Percentiles rank a stretch among this genome's conserved stretches.
These are phyloP conservation scores for Formica selysi DNA, from an alignment of 1,140 invertebrate species.

Conservation along the genomic window DNA sequence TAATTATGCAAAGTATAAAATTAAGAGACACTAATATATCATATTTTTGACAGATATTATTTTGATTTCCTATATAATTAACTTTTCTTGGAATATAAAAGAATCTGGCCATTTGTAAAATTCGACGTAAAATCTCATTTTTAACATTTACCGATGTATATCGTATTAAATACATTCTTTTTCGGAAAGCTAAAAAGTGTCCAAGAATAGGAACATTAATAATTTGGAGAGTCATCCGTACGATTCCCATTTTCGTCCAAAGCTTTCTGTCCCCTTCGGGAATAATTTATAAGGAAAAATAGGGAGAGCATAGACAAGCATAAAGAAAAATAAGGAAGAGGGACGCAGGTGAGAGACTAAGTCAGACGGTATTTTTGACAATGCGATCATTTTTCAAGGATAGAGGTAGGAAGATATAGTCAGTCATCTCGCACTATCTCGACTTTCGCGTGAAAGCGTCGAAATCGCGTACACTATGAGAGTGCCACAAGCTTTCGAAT, in stretches of 20 bases:
- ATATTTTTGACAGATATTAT: not conserved
- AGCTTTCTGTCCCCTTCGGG: conserved; percentile 24
- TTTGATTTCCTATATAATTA: not conserved
- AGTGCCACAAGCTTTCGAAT: conserved; percentile 19
- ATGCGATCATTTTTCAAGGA: conserved; percentile 72
- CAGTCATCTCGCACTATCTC: conserved; percentile 34
- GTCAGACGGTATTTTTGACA: conserved; percentile 69
- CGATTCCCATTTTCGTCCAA: conserved; percentile 23
- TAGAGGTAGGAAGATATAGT: conserved; percentile 25
- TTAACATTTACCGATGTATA: not conserved
- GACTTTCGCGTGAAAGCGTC: conserved; percentile 22
- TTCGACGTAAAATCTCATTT: not conserved
- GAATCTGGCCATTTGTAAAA: not conserved
- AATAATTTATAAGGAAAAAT: conserved; percentile 62
- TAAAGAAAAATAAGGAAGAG: conserved; percentile 65
- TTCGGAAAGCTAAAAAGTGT: not conserved
- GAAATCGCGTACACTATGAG: conserved; percentile 29
- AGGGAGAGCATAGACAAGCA: conserved; percentile 47
- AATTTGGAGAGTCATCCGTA: conserved; percentile 23
- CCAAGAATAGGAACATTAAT: conserved; percentile 18
- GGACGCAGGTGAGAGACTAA: conserved; percentile 69
- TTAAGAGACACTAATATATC: not conserved
- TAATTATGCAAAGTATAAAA: not conserved
- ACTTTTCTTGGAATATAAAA: not conserved
- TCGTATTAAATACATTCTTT: not conserved